Evolutionary conservation across 2,797 vertebrate genomes (phyloP), one percentile per base, ranked within the genome.

Genomic region (Sebastes kiyomatsui): DNA sequence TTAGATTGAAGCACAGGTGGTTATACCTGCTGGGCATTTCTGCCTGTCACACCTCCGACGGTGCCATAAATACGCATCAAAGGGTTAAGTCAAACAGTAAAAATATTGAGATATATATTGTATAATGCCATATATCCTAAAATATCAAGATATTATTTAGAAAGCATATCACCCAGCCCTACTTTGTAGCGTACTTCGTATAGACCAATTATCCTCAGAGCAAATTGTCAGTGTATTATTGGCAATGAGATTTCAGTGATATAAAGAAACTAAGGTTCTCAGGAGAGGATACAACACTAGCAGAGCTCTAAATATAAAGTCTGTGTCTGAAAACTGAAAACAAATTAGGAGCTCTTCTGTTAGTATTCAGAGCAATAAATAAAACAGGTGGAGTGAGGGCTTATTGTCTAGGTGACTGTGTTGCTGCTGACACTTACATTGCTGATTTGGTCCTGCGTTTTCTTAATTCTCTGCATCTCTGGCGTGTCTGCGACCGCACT

Each of bases 371-470:
- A 62, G 42, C 7, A 12, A 10, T 6, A 20, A 38, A 22, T 8
- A 2, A 68, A 1, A 6, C 61, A 46, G 13, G 20, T 56, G 65
- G 6, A 12, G 13, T 7, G 12, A 33, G 6, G 16, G n/a, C 0
- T 7, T 32, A 20, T 30, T 5, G 6, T 20, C 6, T 28, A 2
- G 56, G 28, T 35, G 35, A 27, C 23, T 0, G 25, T 8, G 18
- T 22, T 67, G 66, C 20, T 27, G 66, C 14, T 10, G 52, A 35
- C 10, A 92, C 98, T 93, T 93, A 99, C 98, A 70, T 99, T 98
- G 95, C 99, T 99, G 96, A 99, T 97, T 90, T 98, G 96, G 81
- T 97, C 97, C 96, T 99, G 99, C 33, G 97, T 97, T 94, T 98
- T 99, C 94, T 96, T 99, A 93, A 99, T 97, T 95, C 99, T 97